Evolutionary conservation across 1,140 invertebrate species (phyloP), one percentile per base, ranked within the genome.

Genomic region (Trachymyrmex cornetzi): DNA sequence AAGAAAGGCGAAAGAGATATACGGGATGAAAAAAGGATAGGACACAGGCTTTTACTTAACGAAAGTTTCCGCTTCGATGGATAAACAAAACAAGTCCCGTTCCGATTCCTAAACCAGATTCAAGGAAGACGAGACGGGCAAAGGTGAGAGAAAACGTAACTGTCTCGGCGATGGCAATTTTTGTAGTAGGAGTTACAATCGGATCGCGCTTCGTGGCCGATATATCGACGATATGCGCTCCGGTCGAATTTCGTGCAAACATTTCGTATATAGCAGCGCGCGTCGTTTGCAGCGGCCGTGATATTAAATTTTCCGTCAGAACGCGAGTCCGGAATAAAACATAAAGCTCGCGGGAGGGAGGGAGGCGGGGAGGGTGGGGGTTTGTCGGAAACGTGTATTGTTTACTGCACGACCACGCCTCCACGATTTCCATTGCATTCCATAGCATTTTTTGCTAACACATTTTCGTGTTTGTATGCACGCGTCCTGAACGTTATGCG

Each of bases 301-400:
- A 90, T 90, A 91, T 91, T 90, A 91, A 92, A 90, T 92, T 88
- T 88, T 86, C 87, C 77, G 87, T 44, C 44, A 55, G 81, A 82
- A 88, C 66, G 61, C 22, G 38, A 22, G n/a, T 22, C 1, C 27
- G 61, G 81, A 87, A 90, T 90, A 87, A 91, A 91, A 87, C 87
- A 84, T 57, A 86, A 82, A 63, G 50, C 53, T 64, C 48, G 22
- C 67, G 88, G 57, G 57, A n/a, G n/a, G n/a, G n/a, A n/a, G n/a
- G n/a, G n/a, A n/a, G n/a, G n/a, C n/a, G n/a, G n/a, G n/a, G n/a
- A n/a, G n/a, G n/a, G n/a, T n/a, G n/a, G 22, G 22, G 24, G 27
- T 85, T 86, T 85, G 72, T 59, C 22, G 27, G 27, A 74, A 53
- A 86, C 64, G 67, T 69, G 89, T 77, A 90, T 89, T 88, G 86